Conservation (phyloP, 2,888 invertebrate species). For the Cyclophora punctaria region DNA sequence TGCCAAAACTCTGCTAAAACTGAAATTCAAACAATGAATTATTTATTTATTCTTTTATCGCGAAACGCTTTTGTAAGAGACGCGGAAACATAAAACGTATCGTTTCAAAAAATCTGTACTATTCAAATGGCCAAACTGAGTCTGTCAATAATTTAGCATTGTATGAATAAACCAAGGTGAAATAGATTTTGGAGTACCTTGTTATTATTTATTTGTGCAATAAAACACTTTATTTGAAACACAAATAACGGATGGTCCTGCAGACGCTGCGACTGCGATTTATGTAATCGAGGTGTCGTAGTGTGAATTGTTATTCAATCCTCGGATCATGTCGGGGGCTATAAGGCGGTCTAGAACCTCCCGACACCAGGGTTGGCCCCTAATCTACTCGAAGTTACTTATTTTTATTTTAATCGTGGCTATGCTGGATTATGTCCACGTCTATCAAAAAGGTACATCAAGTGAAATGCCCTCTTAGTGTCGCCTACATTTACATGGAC, state of each 20-base stretch:
- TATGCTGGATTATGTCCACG: conserved; percentile 6
- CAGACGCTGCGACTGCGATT: background rate
- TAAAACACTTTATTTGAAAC: conserved; percentile 1
- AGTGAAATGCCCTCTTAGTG: conserved; percentile 25
- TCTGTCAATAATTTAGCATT: conserved; percentile 5
- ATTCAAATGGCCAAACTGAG: conserved; percentile 15
- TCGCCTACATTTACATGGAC: conserved; percentile 20
- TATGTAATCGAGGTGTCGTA: conserved; percentile 10
- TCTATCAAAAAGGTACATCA: conserved; percentile 2
- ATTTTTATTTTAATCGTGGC: too few species aligned
- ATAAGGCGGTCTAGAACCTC: background rate
- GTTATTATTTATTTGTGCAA: conserved; percentile 13
- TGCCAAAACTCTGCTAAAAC: background rate
- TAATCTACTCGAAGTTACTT: too few species aligned
- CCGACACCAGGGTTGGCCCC: too few species aligned
- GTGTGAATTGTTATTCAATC: conserved; percentile 33
- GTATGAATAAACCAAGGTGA: conserved; percentile 14
- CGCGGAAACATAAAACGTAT: conserved; percentile 10
- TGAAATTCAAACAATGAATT: background rate
- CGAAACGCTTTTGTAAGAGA: background rate
- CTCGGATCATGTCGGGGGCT: too few species aligned
- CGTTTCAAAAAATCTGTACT: conserved; percentile 8
- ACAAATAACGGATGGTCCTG: background rate
- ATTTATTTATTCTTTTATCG: background rate
- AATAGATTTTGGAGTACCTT: conserved; percentile 9